Conservation (phyloP, 2,888 invertebrate genomes). For the Shargacucullia verbasci region DNA sequence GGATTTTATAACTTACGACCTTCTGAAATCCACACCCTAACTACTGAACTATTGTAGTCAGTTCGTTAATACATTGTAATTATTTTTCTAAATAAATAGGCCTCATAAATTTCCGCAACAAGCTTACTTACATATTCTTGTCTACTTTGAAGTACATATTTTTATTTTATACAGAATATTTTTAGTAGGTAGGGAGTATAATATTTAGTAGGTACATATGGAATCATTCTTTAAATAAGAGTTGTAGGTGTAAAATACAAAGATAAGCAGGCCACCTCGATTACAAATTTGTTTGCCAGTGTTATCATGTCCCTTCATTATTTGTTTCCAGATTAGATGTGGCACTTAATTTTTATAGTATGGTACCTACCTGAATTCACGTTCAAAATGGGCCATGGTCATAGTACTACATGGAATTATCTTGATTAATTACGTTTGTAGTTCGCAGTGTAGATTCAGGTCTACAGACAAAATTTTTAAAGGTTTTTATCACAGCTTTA, state of each 20-base stretch:
- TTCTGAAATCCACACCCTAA: conserved; percentile 16
- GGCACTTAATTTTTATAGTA: conserved; percentile 72
- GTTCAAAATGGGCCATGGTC: conserved; percentile 77
- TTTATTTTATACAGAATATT: too few species aligned
- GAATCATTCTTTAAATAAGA: too few species aligned
- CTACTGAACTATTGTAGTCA: conserved; percentile 7
- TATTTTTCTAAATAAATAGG: too few species aligned
- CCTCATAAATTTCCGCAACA: too few species aligned
- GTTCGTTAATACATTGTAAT: too few species aligned
- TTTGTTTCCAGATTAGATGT: conserved; percentile 81
- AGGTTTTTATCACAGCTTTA: neutral
- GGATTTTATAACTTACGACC: conserved; percentile 18
- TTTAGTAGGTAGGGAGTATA: too few species aligned
- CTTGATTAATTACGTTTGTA: conserved; percentile 56
- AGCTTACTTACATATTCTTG: too few species aligned
- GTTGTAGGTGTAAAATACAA: neutral
- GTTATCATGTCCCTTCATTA: conserved; percentile 79
- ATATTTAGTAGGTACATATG: neutral
- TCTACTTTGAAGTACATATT: too few species aligned
- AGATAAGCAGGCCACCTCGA: conserved; percentile 58
- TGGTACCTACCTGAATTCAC: conserved; percentile 51
- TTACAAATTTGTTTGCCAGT: conserved; percentile 74
- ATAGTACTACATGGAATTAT: conserved; percentile 56
- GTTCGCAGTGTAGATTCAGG: conserved; percentile 41
- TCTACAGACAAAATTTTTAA: conserved; percentile 8